Evolutionary conservation across 2,113 vertebrate genomes (phyloP), one percentile per base, ranked within the genome.

Genomic region (Rhagologus leucostigma): DNA sequence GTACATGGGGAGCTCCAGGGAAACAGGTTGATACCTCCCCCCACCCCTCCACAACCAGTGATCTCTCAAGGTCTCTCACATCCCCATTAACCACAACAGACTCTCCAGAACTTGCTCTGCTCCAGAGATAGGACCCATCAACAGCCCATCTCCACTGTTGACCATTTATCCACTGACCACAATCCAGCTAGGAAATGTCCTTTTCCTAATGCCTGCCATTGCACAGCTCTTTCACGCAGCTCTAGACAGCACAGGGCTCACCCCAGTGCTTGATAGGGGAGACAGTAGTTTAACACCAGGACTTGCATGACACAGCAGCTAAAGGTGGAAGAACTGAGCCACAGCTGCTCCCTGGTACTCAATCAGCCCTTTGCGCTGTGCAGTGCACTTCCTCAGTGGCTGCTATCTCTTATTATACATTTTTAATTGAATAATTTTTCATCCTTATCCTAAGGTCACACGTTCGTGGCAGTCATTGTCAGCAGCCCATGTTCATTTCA

Each of bases 351-450:
- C 3, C 49, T 70, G 42, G 10, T 22, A 74, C 26, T 77, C 56
- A 33, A 1, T 67, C 68, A 89, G 52, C 53, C 56, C 71, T 84
- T 89, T 70, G 47, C 50, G 57, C 89, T 69, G 55, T 69, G 37
- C 75, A 52, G 33, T 53, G 67, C 47, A 44, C 76, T 77, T 70
- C 50, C 50, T 80, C 13, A 2, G 64, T 83, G 76, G 27, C 83
- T 93, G 79, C 56, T 92, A 37, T 80, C 91, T 96, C 71, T 73
- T 84, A 32, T 95, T 88, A 96, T 92, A 59, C 91, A 95, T 97
- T 97, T 95, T 97, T 96, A 93, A 95, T 95, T 81, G 89, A 77
- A 89, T 90, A 92, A 97, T 97, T 95, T 95, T 92, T 96, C 91
- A 95, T 95, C 83, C 64, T 70, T 88, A 89, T 81, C 91, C 83